Conservation (phyloP, 1,140 invertebrate species). For the Calliphora vicina region DNA sequence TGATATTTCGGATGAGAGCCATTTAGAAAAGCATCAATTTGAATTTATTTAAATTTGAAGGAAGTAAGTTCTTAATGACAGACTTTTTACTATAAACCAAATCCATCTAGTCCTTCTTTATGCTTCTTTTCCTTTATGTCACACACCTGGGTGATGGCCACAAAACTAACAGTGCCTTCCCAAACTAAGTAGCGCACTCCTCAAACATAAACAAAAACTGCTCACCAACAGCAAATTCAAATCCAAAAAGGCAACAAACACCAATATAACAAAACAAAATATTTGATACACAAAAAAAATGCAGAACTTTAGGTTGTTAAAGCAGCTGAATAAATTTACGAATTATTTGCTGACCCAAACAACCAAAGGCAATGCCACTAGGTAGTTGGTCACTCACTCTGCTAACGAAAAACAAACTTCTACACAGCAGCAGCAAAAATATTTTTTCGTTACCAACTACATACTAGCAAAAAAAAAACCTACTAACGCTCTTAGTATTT, state of each 20-base stretch:
- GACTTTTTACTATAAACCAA: too few relatives aligned
- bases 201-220: background rate
- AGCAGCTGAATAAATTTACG: background rate
- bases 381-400: background rate
- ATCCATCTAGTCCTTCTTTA: too few relatives aligned
- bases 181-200: too few relatives aligned
- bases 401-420: background rate
- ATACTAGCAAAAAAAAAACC: background rate
- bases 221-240: background rate
- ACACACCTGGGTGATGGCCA: too few relatives aligned
- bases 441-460: background rate
- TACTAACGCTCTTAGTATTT: background rate
- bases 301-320: background rate
- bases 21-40: too few relatives aligned
- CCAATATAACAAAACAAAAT: background rate
- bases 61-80: too few relatives aligned
- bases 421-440: background rate
- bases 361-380: constrained; percentile 2
- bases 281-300: background rate
- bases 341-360: constrained; percentile 16
- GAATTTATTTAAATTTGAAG: too few relatives aligned
- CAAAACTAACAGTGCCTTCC: too few relatives aligned
- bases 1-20: too few relatives aligned
- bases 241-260: background rate
- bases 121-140: too few relatives aligned